phyloP scores from a whole-genome alignment of 2,888 invertebrate genomes.

The Oxytorus armatus region DNA sequence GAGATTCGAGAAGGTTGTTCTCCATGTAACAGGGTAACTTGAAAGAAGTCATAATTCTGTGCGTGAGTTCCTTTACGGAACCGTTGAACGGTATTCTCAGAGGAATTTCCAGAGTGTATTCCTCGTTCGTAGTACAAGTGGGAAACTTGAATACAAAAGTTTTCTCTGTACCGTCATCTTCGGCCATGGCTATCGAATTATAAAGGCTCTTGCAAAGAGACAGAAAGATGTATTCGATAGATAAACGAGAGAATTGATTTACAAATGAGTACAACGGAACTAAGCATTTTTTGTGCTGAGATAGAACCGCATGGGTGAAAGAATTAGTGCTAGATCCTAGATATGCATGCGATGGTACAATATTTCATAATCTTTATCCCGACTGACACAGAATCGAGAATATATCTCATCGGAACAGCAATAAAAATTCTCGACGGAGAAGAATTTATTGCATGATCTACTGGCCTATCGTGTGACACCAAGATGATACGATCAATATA shows the following conservation, averaged over 20 bases:
- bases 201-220: background rate
- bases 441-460: slow-evolving; percentile 13
- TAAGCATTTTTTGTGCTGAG: slow-evolving; percentile 15
- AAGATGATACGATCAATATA: background rate
- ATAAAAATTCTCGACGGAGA: background rate
- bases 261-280: background rate
- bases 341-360: too few species aligned
- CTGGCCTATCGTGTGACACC: background rate
- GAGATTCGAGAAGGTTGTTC: slow-evolving; percentile 87
- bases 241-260: background rate
- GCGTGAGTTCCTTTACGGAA: slow-evolving; percentile 88
- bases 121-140: slow-evolving; percentile 86
- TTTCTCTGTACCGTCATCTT: slow-evolving; percentile 79
- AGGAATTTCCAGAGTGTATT: slow-evolving; percentile 87
- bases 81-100: slow-evolving; percentile 87
- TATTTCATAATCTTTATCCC: background rate
- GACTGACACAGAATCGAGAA: background rate
- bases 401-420: background rate
- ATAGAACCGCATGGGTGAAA: background rate
- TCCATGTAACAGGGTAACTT: slow-evolving; percentile 90
- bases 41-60: slow-evolving; percentile 88
- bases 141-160: slow-evolving; percentile 86
- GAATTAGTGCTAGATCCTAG: too few species aligned
- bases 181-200: slow-evolving; percentile 70
- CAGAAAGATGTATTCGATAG: background rate